A percentile compares a stretch with the other conserved stretches of the same genome.
Conservation (phyloP, 2,888 invertebrate genomes). For the Zygaena filipendulae region DNA sequence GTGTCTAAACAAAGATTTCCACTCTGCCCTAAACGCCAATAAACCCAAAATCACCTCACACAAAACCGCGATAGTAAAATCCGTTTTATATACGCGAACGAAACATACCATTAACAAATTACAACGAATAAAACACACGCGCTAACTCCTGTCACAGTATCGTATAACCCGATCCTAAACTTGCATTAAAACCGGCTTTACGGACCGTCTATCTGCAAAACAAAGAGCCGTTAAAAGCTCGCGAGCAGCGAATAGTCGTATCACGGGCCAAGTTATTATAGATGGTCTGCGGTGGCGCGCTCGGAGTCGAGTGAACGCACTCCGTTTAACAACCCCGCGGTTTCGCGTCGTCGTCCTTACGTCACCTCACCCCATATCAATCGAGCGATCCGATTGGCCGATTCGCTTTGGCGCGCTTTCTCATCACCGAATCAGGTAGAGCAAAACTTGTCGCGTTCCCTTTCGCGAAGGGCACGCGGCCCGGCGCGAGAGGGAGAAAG, state of each 20-base stretch:
- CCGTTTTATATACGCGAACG: conserved; percentile 39
- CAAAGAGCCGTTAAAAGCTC: conserved; percentile 57
- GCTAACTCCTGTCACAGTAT: conserved; percentile 43
- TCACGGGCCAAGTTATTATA: conserved; percentile 35
- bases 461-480: conserved; percentile 25
- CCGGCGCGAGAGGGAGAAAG: conserved; percentile 37
- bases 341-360: conserved; percentile 43
- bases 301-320: conserved; percentile 56
- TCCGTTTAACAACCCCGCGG: conserved; percentile 58
- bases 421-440: conserved; percentile 32
- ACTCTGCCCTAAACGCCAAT: conserved; percentile 50
- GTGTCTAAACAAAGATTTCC: conserved; percentile 50
- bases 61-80: conserved; percentile 57
- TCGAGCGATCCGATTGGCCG: conserved; percentile 33
- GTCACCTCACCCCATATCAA: conserved; percentile 64
- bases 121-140: conserved; percentile 55
- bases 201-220: conserved; percentile 37
- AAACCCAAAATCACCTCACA: conserved; percentile 61
- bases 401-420: conserved; percentile 65
- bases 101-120: conserved; percentile 49
- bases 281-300: conserved; percentile 44
- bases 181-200: conserved; percentile 43
- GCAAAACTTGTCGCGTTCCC: conserved; percentile 27
- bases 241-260: conserved; percentile 23
- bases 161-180: conserved; percentile 38